These are phyloP conservation scores for Zygothrica quintamaculata DNA, from an alignment of 2,888 invertebrate genomes.

Conservation along the genomic window DNA sequence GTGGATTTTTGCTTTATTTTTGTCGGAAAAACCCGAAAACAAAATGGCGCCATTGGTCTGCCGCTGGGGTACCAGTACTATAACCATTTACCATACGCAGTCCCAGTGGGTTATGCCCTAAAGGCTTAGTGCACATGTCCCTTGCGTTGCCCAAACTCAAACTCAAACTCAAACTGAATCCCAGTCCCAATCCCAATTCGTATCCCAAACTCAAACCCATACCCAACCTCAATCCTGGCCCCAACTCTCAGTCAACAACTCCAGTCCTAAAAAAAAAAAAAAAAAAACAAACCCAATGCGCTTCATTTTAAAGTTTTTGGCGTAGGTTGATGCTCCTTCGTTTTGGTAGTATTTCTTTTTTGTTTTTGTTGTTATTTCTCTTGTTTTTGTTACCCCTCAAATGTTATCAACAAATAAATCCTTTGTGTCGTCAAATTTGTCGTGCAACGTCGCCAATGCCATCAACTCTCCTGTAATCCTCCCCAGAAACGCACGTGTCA, in stretches of 20 bases:
- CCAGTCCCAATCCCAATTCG: not conserved
- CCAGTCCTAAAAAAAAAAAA: constrained; percentile 29
- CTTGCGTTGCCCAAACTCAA: constrained; percentile 7
- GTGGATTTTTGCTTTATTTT: constrained; percentile 78
- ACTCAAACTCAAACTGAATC: not conserved
- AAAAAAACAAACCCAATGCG: too few relatives aligned
- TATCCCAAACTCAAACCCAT: not conserved
- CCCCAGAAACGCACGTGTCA: constrained; percentile 69
- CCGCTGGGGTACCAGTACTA: constrained; percentile 16
- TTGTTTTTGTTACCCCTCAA: constrained; percentile 26
- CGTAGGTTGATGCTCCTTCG: constrained; percentile 31
- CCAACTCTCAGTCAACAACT: too few relatives aligned
- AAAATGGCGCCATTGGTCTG: constrained; percentile 75
- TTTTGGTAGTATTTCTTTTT: not conserved
- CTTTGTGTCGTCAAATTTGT: constrained; percentile 83
- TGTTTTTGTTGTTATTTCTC: constrained; percentile 8
- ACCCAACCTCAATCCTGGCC: not conserved
- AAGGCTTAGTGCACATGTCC: constrained; percentile 74
- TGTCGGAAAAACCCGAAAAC: constrained; percentile 47
- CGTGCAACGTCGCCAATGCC: constrained; percentile 45
- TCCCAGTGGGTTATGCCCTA: constrained; percentile 56
- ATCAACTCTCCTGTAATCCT: constrained; percentile 62
- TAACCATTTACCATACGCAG: not conserved
- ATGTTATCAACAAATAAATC: constrained; percentile 81
- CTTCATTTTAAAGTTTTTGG: constrained; percentile 71